A percentile compares a stretch with the other conserved stretches of the same genome.
These are phyloP conservation scores for Rousettus leschenaultii DNA, from an alignment of 2,113 vertebrate genomes.

Conservation along the genomic window DNA sequence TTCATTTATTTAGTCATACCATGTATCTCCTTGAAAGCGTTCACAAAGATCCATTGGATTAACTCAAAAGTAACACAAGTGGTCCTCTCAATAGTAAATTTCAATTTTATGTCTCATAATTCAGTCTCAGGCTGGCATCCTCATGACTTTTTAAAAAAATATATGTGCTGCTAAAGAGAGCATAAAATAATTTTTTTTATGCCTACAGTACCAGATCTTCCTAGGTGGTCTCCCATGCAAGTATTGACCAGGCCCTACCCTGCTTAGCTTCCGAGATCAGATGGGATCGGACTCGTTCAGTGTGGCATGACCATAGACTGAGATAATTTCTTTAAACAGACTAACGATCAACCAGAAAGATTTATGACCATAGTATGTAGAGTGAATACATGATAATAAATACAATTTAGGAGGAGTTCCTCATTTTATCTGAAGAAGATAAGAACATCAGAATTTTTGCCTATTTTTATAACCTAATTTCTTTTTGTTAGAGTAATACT, in stretches of 20 bases:
- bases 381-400: slow-evolving; percentile 29
- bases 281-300: no score
- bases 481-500: slow-evolving; percentile 3
- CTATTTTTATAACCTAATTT: slow-evolving; percentile 50
- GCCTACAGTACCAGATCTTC: no score
- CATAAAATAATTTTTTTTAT: no score
- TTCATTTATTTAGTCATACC: neutral
- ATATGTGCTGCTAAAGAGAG: no score
- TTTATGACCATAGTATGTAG: neutral
- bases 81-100: slow-evolving; percentile 12
- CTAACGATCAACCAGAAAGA: neutral
- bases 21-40: neutral
- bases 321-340: neutral
- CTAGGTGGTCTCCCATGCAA: no score
- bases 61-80: slow-evolving; percentile 33
- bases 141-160: neutral
- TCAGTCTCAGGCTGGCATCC: slow-evolving; percentile 20
- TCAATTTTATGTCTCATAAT: slow-evolving; percentile 39
- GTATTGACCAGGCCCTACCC: no score
- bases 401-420: neutral
- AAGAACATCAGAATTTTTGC: slow-evolving; percentile 29
- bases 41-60: neutral
- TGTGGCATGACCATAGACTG: no score
- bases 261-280: no score
- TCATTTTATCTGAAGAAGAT: slow-evolving; percentile 55